Evolutionary conservation across 2,113 vertebrate species (phyloP).

Genomic region (Alethe castanea): DNA sequence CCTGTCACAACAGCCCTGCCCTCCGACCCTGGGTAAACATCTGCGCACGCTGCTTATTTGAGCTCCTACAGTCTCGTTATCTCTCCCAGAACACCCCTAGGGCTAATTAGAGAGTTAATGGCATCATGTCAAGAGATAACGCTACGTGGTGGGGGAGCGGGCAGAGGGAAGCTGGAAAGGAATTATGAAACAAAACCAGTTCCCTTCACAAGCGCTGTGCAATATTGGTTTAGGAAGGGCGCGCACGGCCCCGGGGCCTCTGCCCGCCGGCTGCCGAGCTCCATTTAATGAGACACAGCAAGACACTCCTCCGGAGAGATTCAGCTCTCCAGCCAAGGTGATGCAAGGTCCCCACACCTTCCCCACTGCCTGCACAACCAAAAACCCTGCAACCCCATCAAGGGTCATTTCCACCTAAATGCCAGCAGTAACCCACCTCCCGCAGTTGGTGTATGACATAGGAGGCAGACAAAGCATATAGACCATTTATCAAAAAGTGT

Average conservation of each 20-base stretch:
- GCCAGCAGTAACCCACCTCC: neutral
- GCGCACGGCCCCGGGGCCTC: neutral
- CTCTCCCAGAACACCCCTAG: slow-evolving; percentile 56
- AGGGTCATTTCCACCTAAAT: neutral
- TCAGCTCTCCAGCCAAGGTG: slow-evolving; percentile 18
- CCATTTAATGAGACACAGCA: neutral
- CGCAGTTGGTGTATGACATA: rapidly evolving
- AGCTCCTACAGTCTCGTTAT: slow-evolving; percentile 48
- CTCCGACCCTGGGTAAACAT: slow-evolving; percentile 76
- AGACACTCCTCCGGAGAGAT: neutral
- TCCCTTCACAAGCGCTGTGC: slow-evolving; percentile 24
- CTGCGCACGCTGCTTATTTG: slow-evolving; percentile 64
- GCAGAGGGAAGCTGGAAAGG: slow-evolving; percentile 32
- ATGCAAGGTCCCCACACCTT: neutral
- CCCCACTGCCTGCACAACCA: neutral
- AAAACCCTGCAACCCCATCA: neutral
- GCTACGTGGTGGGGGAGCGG: neutral
- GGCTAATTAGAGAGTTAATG: slow-evolving; percentile 73
- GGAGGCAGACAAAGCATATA: neutral
- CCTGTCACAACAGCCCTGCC: slow-evolving; percentile 75
- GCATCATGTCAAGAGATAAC: slow-evolving; percentile 53
- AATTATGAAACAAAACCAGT: slow-evolving; percentile 59
- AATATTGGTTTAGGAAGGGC: slow-evolving; percentile 50
- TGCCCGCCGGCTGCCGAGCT: neutral
- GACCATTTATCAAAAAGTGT: neutral